Base-by-base conservation (phyloP, 2,797 vertebrate genomes). In the Cossypha heuglini region DNA sequence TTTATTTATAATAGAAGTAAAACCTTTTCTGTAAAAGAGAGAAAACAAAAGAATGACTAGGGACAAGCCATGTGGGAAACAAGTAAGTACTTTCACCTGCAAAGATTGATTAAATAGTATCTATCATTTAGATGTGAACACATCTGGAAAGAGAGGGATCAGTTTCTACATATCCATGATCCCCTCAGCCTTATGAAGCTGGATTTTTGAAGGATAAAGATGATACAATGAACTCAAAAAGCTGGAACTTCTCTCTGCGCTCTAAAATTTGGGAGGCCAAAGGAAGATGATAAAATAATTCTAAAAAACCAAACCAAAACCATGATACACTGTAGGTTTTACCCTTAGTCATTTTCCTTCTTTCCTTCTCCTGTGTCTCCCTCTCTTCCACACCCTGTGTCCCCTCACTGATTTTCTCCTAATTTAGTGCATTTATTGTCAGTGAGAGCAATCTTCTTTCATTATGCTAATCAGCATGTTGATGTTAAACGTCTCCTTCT, bases 401-500 rank as follows among this genome's bases (percentile, higher is more conserved):
- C 42, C 54, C n/a, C 25, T 87, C 52, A 28, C 37, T 73, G 43
- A 37, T 86, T 90, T 90, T 82, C n/a, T 87, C 80, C 58, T 52
- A 51, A 11, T 93, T 89, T 57, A 35, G 28, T 58, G 54, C 52
- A 55, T 91, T 89, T 77, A 64, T 77, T 85, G 68, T 55, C 49
- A 40, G 80, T 31, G 31, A 69, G 57, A 87, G 74, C 75, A 85
- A 68, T 92, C 91, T 75, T 93, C 84, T 93, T 91, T 86, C 81
- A 81, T 90, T 93, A 58, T 28, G 0, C 58, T 96, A 48, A 93
- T 90, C 81, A 75, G 64, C 8, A 12, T 72, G 48, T 86, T 85
- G 78, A 77, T 93, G 38, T 49, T 95, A 73, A 85, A 92, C 49
- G 58, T 92, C 78, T 87, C 75, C 52, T 91, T 90, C 75, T 74